A percentile compares a stretch with the other conserved stretches of the same genome.
These are phyloP conservation scores for Lampropteryx suffumata DNA, from an alignment of 2,888 invertebrate genomes.

Conservation along the genomic window DNA sequence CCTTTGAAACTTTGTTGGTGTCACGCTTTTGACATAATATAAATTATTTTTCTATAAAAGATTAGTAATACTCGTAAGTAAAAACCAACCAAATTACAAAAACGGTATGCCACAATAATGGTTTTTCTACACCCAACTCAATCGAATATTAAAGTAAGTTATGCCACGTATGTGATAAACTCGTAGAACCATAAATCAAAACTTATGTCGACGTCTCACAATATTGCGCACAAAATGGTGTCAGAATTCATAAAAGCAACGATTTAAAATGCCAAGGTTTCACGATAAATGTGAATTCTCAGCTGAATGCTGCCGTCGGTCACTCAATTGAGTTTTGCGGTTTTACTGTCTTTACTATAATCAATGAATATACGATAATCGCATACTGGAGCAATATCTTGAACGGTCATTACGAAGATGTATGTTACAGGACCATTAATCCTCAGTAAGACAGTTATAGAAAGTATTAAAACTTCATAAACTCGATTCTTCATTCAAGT, in stretches of 20 bases:
- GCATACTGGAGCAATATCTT: neutral
- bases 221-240: constrained; percentile 25
- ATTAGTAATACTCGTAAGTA: too few species aligned
- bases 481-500: constrained; percentile 4
- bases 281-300: constrained; percentile 21
- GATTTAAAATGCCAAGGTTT: constrained; percentile 33
- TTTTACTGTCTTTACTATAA: constrained; percentile 4
- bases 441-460: constrained; percentile 2
- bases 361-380: constrained; percentile 2
- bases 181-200: constrained; percentile 8
- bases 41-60: too few species aligned
- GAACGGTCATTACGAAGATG: neutral
- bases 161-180: neutral
- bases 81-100: too few species aligned
- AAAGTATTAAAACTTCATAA: constrained; percentile 2
- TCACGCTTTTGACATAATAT: too few species aligned
- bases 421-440: constrained; percentile 2
- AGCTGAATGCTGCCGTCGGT: constrained; percentile 14
- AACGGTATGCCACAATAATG: too few species aligned
- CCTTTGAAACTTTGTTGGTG: too few species aligned
- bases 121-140: too few species aligned
- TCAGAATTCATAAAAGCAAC: constrained; percentile 21
- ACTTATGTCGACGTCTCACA: constrained; percentile 11
- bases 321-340: constrained; percentile 10
- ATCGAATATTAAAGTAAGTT: neutral